Percentiles rank a stretch among this genome's conserved stretches.
Conservation (phyloP, 2,888 invertebrate species). For the Sarcophaga caerulescens region DNA sequence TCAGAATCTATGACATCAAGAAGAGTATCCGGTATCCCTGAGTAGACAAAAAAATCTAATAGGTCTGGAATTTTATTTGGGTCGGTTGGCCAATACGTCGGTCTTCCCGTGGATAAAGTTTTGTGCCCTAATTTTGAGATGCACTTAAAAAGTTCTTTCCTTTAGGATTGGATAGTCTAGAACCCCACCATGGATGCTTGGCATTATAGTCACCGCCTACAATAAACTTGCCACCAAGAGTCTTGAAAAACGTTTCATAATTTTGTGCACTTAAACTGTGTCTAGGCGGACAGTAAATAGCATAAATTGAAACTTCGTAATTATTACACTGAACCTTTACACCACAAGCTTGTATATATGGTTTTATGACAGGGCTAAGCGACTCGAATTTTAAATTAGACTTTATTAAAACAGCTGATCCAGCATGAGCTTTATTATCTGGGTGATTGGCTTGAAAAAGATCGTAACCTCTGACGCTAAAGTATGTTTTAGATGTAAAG, state of each 20-base stretch:
- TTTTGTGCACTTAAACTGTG: constrained; percentile 15
- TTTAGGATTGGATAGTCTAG: constrained; percentile 38
- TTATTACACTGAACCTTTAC: constrained; percentile 26
- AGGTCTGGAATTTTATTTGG: constrained; percentile 53
- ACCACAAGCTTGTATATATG: constrained; percentile 32
- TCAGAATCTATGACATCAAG: constrained; percentile 36
- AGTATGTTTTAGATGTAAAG: constrained; percentile 55
- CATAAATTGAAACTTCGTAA: constrained; percentile 8
- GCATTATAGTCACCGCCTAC: too few relatives aligned
- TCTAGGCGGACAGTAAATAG: constrained; percentile 23
- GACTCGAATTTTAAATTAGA: too few relatives aligned
- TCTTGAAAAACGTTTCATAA: constrained; percentile 17
- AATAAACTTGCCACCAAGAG: constrained; percentile 23
- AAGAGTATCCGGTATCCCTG: constrained; percentile 17
- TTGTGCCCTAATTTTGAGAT: constrained; percentile 9
- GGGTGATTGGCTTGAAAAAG: constrained; percentile 47
- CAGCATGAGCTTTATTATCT: constrained; percentile 52
- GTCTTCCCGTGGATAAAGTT: constrained; percentile 48
- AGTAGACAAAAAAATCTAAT: constrained; percentile 50
- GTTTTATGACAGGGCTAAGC: too few relatives aligned
- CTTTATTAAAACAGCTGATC: constrained; percentile 55
- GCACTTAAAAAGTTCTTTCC: constrained; percentile 41
- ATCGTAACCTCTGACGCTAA: constrained; percentile 53
- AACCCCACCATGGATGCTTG: too few relatives aligned
- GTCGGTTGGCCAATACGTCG: constrained; percentile 58